Evolutionary conservation across 2,113 vertebrate species (phyloP).

Genomic region (Tragelaphus scriptus): DNA sequence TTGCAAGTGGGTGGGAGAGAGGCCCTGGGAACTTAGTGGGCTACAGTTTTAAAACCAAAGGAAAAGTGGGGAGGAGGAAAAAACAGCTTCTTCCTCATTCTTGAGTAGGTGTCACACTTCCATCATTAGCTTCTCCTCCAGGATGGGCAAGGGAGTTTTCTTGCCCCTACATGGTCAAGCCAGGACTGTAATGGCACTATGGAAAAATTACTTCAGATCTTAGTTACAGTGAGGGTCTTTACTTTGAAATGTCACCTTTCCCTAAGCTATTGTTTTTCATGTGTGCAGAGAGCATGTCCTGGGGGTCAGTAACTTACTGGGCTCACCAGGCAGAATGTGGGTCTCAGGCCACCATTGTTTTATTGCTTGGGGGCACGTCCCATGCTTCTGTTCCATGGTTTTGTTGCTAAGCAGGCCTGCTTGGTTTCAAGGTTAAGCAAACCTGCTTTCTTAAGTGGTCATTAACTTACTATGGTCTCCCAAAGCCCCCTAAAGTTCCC

Average conservation of each 20-base stretch:
- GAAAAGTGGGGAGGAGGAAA: neutral
- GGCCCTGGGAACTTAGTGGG: neutral
- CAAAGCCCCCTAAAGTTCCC: neutral
- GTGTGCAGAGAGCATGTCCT: neutral
- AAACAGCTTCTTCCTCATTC: neutral
- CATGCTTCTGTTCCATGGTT: neutral
- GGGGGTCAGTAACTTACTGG: neutral
- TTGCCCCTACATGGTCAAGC: neutral
- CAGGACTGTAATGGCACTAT: neutral
- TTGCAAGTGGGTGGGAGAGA: neutral
- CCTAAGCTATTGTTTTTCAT: neutral
- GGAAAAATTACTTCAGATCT: neutral
- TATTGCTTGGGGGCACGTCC: neutral
- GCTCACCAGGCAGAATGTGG: neutral
- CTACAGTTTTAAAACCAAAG: neutral
- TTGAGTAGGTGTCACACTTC: neutral
- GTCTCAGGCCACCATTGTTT: neutral
- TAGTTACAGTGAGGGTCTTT: neutral
- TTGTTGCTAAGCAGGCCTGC: neutral
- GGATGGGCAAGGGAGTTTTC: neutral
- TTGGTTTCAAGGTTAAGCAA: neutral
- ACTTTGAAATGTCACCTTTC: neutral
- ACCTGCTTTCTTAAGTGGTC: neutral
- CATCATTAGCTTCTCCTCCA: neutral
- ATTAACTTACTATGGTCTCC: neutral